Base-by-base conservation (phyloP, 2,888 invertebrate species). In the Acrobasis repandana region DNA sequence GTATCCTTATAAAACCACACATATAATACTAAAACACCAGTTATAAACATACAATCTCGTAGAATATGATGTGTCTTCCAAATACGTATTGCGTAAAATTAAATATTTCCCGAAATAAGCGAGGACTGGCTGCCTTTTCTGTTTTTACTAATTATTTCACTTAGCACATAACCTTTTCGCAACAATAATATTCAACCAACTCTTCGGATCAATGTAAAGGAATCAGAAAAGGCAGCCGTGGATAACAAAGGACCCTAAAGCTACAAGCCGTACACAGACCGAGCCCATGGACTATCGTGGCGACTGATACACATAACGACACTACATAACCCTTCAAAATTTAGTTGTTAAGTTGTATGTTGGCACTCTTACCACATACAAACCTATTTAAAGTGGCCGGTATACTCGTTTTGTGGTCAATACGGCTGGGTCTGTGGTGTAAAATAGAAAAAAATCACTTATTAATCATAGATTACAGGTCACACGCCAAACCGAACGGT, bases 301-400 rank as follows among this genome's bases (percentile, higher is more conserved):
- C 63, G 16, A 18, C 47, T 49, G 49, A 60, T 56, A 64, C 56
- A 62, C 57, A 65, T 58, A 62, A 65, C 65, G 65, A 62, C 56
- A 65, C 67, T 67, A 67, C 67, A 61, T 46, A 59, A 51, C 43
- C 50, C 46, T 20, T 59, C 54, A 54, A 54, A 54, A 54, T 54
- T 54, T 36, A 54, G 38, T 54, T 36, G 36, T 51, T 59, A 65
- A 70, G 72, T 87, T 91, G 91, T 91, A 91, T 91, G 90, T 86
- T 89, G 90, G 90, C 77, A 76, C 15, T 90, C 91, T 91, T 91
- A 92, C 91, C 91, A 92, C 91, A 92, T 92, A 92, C 91, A 91
- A 91, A 92, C 91, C 91, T 91, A 91, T 87, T 68, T 66, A 72
- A 70, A 63, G 65, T 75, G 76, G 82, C 80, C 77, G 75, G 76